These are phyloP conservation scores for Heliconius eleuchia DNA, from an alignment of 1,140 invertebrate species.

Conservation along the genomic window DNA sequence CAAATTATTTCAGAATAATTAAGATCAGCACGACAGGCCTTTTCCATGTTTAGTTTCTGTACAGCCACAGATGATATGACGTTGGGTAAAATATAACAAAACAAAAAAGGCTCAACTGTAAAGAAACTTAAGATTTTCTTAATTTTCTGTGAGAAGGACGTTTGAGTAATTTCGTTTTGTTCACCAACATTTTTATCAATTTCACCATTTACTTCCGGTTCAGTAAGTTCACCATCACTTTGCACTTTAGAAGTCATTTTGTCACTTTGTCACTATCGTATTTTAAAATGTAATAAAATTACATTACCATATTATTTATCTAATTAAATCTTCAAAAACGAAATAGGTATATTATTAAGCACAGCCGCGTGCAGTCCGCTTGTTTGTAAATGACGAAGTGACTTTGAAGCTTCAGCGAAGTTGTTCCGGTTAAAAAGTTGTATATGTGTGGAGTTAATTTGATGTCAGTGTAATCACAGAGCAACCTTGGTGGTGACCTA, in stretches of 20 bases:
- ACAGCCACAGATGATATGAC: constrained; percentile 78
- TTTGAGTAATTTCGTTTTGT: background rate
- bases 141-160: constrained; percentile 34
- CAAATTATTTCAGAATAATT: constrained; percentile 80
- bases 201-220: constrained; percentile 26
- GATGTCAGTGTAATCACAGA: constrained; percentile 25
- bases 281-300: constrained; percentile 22
- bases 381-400: constrained; percentile 52
- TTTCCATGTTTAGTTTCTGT: constrained; percentile 83
- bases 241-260: constrained; percentile 30
- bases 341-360: background rate
- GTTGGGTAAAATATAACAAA: constrained; percentile 81
- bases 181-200: constrained; percentile 33
- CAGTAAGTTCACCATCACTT: constrained; percentile 31
- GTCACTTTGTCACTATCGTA: constrained; percentile 18
- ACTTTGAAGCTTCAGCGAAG: constrained; percentile 51
- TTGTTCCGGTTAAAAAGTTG: constrained; percentile 47
- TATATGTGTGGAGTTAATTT: constrained; percentile 18
- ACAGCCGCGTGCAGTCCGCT: constrained; percentile 24
- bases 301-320: background rate
- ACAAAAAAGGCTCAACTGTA: constrained; percentile 82
- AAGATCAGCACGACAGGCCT: constrained; percentile 83
- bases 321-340: background rate
- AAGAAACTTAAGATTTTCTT: constrained; percentile 56
- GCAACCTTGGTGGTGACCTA: constrained; percentile 33